Percentiles rank a stretch among this genome's conserved stretches.
These are phyloP conservation scores for Odontamblyopus rebecca DNA, from an alignment of 2,797 vertebrate species.

Conservation along the genomic window DNA sequence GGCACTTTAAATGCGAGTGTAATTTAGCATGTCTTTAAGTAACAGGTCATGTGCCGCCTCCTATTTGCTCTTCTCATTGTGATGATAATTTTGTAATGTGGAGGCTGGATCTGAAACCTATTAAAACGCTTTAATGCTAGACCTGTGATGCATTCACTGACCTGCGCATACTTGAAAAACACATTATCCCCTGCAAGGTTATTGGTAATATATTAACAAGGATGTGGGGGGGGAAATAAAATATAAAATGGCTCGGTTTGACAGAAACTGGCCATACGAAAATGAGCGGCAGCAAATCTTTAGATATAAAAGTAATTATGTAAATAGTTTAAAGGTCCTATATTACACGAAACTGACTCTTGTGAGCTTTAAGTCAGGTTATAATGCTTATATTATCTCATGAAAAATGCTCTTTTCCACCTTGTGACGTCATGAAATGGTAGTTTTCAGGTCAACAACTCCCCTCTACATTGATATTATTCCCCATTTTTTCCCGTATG, in stretches of 20 bases:
- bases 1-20: background rate
- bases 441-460: too few species aligned
- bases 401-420: too few species aligned
- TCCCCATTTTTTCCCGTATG: too few species aligned
- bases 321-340: too few species aligned
- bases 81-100: slow-evolving; percentile 6
- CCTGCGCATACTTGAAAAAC: slow-evolving; percentile 1
- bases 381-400: too few species aligned
- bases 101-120: background rate
- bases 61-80: slow-evolving; percentile 10
- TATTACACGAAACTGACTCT: too few species aligned
- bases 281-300: slow-evolving; percentile 34
- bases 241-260: background rate
- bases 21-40: background rate
- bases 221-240: background rate
- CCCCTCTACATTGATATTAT: too few species aligned
- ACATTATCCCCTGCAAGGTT: slow-evolving; percentile 15
- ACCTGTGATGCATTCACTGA: slow-evolving; percentile 3
- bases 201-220: slow-evolving; percentile 12
- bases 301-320: too few species aligned
- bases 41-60: background rate
- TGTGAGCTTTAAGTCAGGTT: too few species aligned
- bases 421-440: too few species aligned
- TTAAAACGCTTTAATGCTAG: slow-evolving; percentile 12
- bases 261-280: background rate